Evolutionary conservation across 2,797 vertebrate genomes (phyloP).

Genomic region (Siniperca obscura): DNA sequence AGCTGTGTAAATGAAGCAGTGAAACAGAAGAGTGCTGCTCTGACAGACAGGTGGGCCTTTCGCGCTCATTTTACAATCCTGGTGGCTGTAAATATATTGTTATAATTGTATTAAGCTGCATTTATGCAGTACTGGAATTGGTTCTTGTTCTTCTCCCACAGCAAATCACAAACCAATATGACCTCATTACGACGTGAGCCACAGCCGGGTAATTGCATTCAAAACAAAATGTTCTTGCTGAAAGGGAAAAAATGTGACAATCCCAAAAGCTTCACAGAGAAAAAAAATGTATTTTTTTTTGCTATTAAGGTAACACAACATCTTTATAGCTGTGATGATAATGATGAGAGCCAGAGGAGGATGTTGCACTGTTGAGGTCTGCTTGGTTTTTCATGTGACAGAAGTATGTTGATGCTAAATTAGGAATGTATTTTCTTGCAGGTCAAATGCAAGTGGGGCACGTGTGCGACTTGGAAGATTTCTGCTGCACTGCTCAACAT

Average conservation of each 20-base stretch:
- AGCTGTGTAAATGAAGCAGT: slow-evolving; percentile 10
- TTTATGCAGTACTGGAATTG: slow-evolving; percentile 57
- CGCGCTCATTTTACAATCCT: slow-evolving; percentile 7
- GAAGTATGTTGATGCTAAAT: slow-evolving; percentile 43
- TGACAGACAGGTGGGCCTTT: slow-evolving; percentile 19
- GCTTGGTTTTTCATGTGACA: neutral
- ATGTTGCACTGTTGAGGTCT: slow-evolving; percentile 13
- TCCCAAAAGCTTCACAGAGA: slow-evolving; percentile 10
- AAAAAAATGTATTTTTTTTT: neutral
- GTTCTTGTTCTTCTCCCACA: slow-evolving; percentile 56
- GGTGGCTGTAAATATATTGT: slow-evolving; percentile 47
- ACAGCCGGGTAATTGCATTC: slow-evolving; percentile 65
- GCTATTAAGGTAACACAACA: slow-evolving; percentile 8
- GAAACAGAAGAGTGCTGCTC: neutral
- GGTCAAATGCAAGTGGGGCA: slow-evolving; percentile 59
- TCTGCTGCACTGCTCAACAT: slow-evolving; percentile 66
- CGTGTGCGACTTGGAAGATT: slow-evolving; percentile 40
- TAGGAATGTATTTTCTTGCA: slow-evolving; percentile 43
- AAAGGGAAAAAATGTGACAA: slow-evolving; percentile 55
- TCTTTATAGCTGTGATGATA: slow-evolving; percentile 2
- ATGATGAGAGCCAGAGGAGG: slow-evolving; percentile 13
- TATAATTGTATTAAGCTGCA: slow-evolving; percentile 40
- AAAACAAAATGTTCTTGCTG: slow-evolving; percentile 58
- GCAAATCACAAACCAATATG: slow-evolving; percentile 67
- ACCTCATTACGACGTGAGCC: slow-evolving; percentile 72